Base-by-base conservation (phyloP, 2,797 vertebrate genomes). In the Epinephelus coioides region DNA sequence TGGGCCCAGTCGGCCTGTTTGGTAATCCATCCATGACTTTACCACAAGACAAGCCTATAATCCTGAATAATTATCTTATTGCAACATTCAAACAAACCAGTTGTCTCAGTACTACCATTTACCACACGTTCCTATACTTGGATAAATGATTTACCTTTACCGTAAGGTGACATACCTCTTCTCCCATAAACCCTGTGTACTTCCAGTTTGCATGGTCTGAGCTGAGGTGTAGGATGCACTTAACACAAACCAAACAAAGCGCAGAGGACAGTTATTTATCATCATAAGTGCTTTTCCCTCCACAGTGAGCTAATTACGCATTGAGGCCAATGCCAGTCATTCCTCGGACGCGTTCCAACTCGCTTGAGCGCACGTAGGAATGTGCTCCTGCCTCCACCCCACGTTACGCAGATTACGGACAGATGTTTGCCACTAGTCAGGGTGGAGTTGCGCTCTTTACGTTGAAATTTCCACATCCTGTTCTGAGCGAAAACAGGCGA, bases 371-470 rank as follows among this genome's bases (percentile, higher is more conserved):
- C 34, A 68, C 70, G 57, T 19, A n/a, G 90, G 92, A 94, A 94
- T 93, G 91, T 55, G 61, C 70, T 15, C 13, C 69, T 57, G 81
- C 75, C 88, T 80, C 87, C 92, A n/a, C 92, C 92, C 90, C 87
- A 3, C 18, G 34, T 72, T 94, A 93, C 94, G 92, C 82, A 93
- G 87, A 89, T 82, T 85, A 64, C 93, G 93, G 67, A 82, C 91
- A 94, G 71, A 93, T 90, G 91, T 95, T 95, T 85, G 88, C 85
- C 54, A 84, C 90, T 62, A 84, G 60, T 86, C 82, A 80, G 95
- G 95, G 95, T 89, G 95, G 94, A 95, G 95, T 87, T 94, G 90
- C 91, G 91, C 83, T 78, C 27, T 89, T 86, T 91, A 90, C 92
- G 94, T 91, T 80, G 67, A 78, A 56, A 86, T 81, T 86, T 91